Conservation (phyloP, 2,888 invertebrate species). For the Agrochola circellaris region DNA sequence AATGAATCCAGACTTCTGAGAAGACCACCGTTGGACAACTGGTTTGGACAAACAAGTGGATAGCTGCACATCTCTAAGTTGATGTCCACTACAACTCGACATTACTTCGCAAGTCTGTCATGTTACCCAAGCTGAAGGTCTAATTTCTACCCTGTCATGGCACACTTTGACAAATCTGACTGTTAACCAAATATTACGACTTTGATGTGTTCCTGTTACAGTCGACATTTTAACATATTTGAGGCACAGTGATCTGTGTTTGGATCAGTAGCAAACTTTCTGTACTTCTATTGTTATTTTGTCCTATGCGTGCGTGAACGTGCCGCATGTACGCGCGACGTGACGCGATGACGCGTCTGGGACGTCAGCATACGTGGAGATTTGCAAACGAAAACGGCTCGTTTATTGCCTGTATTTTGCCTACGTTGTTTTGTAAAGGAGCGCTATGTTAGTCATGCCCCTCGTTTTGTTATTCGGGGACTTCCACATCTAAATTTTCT, state of each 20-base stretch:
- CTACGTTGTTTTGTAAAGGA: constrained; percentile 48
- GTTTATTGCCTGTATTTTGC: constrained; percentile 61
- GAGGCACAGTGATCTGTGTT: background rate
- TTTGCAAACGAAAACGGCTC: constrained; percentile 48
- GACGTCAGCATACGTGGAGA: constrained; percentile 63
- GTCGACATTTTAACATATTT: background rate
- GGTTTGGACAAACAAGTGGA: background rate
- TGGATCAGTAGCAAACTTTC: constrained; percentile 14
- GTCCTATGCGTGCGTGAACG: constrained; percentile 30
- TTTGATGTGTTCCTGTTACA: background rate
- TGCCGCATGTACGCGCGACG: constrained; percentile 47
- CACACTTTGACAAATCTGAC: background rate
- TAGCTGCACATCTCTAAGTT: background rate
- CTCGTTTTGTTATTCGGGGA: constrained; percentile 37
- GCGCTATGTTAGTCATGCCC: constrained; percentile 23
- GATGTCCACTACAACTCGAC: background rate
- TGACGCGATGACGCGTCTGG: constrained; percentile 49
- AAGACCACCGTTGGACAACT: background rate
- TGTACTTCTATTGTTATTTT: background rate
- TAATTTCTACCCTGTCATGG: background rate
- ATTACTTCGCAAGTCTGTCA: background rate
- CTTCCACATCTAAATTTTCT: background rate
- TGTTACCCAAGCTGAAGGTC: background rate
- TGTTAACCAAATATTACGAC: background rate
- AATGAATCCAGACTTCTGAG: background rate